Conservation (phyloP, 2,113 vertebrate genomes). For the Recurvirostra avosetta region DNA sequence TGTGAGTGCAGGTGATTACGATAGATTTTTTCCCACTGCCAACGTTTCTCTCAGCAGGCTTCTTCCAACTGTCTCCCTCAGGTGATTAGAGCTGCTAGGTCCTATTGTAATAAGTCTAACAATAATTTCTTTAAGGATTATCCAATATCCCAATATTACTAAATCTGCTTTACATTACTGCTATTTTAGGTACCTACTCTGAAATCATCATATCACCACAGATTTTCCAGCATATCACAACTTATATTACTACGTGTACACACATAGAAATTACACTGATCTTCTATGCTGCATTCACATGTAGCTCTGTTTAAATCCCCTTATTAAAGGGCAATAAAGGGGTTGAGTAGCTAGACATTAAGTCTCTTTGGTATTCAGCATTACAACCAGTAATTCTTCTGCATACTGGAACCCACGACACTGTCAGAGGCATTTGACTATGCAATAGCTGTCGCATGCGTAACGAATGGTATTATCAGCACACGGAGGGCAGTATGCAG, state of each 20-base stretch:
- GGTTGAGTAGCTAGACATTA: neutral
- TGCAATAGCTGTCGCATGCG: neutral
- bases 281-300: neutral
- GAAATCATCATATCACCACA: neutral
- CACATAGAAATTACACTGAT: neutral
- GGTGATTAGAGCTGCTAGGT: neutral
- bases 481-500: neutral
- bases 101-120: neutral
- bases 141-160: neutral
- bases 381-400: neutral
- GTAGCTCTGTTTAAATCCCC: neutral
- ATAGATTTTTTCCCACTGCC: neutral
- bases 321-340: neutral
- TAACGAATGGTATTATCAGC: neutral
- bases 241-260: neutral
- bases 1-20: neutral
- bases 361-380: neutral
- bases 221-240: neutral
- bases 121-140: neutral
- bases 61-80: neutral
- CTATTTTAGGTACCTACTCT: neutral
- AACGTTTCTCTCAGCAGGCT: neutral
- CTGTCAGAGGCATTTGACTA: neutral
- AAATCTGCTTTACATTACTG: neutral
- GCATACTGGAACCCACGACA: neutral